These are phyloP conservation scores for Contarinia nasturtii DNA, from an alignment of 1,140 invertebrate species.

Conservation along the genomic window DNA sequence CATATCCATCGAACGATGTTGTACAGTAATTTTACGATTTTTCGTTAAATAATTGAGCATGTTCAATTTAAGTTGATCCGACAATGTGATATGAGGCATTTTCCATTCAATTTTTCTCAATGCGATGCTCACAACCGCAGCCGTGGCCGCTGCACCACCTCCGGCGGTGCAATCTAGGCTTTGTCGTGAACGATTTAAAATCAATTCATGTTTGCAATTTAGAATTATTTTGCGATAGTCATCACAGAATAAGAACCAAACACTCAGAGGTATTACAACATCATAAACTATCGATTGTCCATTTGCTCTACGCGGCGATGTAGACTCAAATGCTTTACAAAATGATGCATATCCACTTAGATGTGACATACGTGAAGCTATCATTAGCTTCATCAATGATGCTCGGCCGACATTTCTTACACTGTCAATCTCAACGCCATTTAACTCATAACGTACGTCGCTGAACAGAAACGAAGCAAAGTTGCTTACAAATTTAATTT, in stretches of 20 bases:
- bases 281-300: no score
- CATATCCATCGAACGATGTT: slow-evolving; percentile 19
- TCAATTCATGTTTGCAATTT: slow-evolving; percentile 25
- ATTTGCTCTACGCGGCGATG: no score
- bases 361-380: no score
- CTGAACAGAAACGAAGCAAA: slow-evolving; percentile 21
- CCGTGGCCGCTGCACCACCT: no score
- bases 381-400: slow-evolving; percentile 16
- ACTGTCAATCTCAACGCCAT: slow-evolving; percentile 23
- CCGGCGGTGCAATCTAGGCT: no score
- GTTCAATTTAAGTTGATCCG: slow-evolving; percentile 8
- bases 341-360: no score
- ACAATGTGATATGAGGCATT: slow-evolving; percentile 9
- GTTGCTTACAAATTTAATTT: slow-evolving; percentile 16
- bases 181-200: slow-evolving; percentile 17
- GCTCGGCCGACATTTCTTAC: slow-evolving; percentile 21
- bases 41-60: slow-evolving; percentile 11
- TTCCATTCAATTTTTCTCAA: slow-evolving; percentile 6
- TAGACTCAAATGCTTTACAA: no score
- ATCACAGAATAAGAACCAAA: slow-evolving; percentile 23
- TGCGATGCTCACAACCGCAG: no score
- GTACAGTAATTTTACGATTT: slow-evolving; percentile 9
- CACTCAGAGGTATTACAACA: slow-evolving; percentile 15
- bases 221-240: slow-evolving; percentile 25
- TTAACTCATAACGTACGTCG: slow-evolving; percentile 24